These are phyloP conservation scores for Orchesellides sinensis DNA, from an alignment of 2,888 invertebrate species.

Conservation along the genomic window DNA sequence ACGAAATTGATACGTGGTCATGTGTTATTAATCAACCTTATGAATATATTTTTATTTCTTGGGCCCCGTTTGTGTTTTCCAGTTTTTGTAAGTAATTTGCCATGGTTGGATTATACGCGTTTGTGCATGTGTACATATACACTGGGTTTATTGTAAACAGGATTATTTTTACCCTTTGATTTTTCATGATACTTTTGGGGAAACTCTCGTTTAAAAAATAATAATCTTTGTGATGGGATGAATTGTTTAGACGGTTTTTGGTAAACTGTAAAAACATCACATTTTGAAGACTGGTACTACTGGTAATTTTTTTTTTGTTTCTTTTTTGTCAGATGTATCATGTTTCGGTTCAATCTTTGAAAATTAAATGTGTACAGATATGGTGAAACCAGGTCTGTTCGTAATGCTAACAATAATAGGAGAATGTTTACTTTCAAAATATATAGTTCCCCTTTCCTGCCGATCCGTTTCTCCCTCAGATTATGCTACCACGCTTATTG, in stretches of 20 bases:
- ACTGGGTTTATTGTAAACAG: not conserved
- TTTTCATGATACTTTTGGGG: not conserved
- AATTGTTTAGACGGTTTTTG: too few relatives aligned
- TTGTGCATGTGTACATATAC: not conserved
- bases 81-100: constrained; percentile 22
- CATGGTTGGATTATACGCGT: constrained; percentile 8
- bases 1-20: constrained; percentile 32
- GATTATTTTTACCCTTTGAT: constrained; percentile 18
- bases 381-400: not conserved
- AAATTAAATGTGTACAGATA: not conserved
- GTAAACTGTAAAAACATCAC: not conserved
- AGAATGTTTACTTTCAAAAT: not conserved
- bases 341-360: too few relatives aligned
- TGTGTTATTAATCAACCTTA: constrained; percentile 37
- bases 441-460: not conserved
- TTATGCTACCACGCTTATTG: not conserved
- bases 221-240: too few relatives aligned
- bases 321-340: too few relatives aligned
- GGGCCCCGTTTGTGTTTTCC: not conserved
- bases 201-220: too few relatives aligned
- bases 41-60: constrained; percentile 2
- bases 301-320: not conserved
- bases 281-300: not conserved
- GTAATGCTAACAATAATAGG: not conserved
- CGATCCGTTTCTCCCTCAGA: not conserved